Evolutionary conservation across 2,113 vertebrate genomes (phyloP).

Genomic region (Zapornia atra): DNA sequence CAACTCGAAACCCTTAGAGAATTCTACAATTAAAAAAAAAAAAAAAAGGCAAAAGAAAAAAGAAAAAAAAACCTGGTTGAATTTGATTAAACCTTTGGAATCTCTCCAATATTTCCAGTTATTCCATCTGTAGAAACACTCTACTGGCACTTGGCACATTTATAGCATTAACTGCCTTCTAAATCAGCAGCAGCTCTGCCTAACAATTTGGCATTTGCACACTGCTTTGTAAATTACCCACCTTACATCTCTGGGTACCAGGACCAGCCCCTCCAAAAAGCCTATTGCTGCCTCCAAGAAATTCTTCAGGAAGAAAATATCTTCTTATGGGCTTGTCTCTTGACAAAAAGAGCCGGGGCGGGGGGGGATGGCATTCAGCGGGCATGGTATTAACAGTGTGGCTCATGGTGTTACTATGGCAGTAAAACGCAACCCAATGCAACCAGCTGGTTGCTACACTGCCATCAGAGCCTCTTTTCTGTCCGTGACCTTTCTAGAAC

Average conservation of each 20-base stretch:
- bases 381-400: neutral
- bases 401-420: constrained; percentile 53
- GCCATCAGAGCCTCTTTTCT: constrained; percentile 2
- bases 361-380: neutral
- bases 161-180: constrained; percentile 72
- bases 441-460: constrained; percentile 38
- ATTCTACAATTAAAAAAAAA: constrained; percentile 34
- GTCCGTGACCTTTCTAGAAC: constrained; percentile 23
- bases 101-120: constrained; percentile 74
- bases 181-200: constrained; percentile 74
- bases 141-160: constrained; percentile 73
- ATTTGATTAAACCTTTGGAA: constrained; percentile 76
- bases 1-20: constrained; percentile 33
- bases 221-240: constrained; percentile 71
- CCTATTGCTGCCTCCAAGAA: constrained; percentile 4
- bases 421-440: constrained; percentile 3
- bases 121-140: constrained; percentile 77
- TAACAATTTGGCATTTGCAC: constrained; percentile 73
- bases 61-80: constrained; percentile 27
- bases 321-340: neutral
- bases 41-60: neutral
- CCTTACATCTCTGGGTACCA: constrained; percentile 24
- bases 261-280: constrained; percentile 37
- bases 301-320: constrained; percentile 7
- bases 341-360: neutral